These are phyloP conservation scores for Scophthalmus maximus DNA, from an alignment of 2,113 vertebrate genomes.

Conservation along the genomic window DNA sequence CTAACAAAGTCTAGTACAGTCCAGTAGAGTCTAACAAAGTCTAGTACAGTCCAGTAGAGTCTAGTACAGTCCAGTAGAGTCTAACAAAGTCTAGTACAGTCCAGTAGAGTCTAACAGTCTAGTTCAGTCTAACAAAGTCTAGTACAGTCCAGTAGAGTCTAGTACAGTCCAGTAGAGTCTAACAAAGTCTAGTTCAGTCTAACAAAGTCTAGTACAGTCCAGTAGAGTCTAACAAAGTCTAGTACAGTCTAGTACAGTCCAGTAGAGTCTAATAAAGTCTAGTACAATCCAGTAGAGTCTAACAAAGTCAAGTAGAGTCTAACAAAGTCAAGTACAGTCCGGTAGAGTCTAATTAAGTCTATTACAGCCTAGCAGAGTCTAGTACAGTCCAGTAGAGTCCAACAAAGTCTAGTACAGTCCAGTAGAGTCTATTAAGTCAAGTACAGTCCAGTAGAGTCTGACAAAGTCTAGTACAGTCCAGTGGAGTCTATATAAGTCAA, in stretches of 20 bases:
- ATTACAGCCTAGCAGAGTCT: not conserved
- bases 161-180: not conserved
- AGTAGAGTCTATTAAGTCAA: not conserved
- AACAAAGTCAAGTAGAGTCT: not conserved
- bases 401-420: not conserved
- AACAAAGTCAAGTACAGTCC: not conserved
- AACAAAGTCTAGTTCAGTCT: not conserved
- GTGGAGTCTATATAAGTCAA: not conserved
- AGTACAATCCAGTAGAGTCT: not conserved
- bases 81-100: not conserved
- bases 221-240: not conserved
- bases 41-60: not conserved
- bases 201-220: not conserved
- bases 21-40: not conserved
- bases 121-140: not conserved
- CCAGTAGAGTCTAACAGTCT: not conserved
- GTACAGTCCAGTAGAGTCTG: not conserved
- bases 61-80: not conserved
- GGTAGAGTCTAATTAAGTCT: not conserved
- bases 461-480: not conserved
- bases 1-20: not conserved
- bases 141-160: not conserved
- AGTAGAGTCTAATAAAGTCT: too few species aligned
- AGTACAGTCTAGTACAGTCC: not conserved
- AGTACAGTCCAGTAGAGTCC: not conserved